These are phyloP conservation scores for Neopelma chrysocephalum DNA, from an alignment of 2,797 vertebrate species.

Conservation along the genomic window DNA sequence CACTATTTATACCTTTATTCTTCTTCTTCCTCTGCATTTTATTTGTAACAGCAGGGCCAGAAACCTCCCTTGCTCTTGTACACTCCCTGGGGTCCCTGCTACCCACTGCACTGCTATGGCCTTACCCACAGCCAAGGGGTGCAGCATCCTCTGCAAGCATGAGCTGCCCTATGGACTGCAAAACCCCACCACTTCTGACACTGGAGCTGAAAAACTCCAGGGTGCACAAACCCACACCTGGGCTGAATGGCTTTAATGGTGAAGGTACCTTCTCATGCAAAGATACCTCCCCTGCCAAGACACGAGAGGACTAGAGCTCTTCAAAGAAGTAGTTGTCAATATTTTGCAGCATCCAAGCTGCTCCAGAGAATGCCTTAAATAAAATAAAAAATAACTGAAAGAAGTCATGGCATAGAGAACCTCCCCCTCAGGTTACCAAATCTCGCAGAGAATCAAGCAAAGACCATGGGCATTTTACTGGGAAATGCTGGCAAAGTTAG, in stretches of 20 bases:
- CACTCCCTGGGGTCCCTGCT: background rate
- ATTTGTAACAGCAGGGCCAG: background rate
- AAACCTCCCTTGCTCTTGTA: background rate
- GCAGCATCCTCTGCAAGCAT: background rate
- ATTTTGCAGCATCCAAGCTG: background rate
- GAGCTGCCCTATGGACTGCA: background rate
- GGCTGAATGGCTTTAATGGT: background rate
- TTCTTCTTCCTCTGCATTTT: background rate
- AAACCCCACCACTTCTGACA: background rate
- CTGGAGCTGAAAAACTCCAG: background rate
- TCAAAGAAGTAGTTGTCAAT: background rate
- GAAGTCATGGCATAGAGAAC: background rate
- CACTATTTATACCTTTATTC: background rate
- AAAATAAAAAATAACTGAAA: background rate
- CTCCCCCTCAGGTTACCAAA: background rate
- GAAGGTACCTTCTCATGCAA: background rate
- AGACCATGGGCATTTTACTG: background rate
- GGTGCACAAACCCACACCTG: background rate
- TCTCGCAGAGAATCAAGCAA: background rate
- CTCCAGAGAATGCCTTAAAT: background rate
- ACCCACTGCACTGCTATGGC: background rate
- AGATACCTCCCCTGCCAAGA: background rate
- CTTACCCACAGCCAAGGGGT: background rate
- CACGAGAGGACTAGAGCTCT: background rate
- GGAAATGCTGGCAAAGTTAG: background rate